A percentile compares a stretch with the other conserved stretches of the same genome.
These are phyloP conservation scores for Trichogramma dendrolimi DNA, from an alignment of 2,888 invertebrate species.

Conservation along the genomic window DNA sequence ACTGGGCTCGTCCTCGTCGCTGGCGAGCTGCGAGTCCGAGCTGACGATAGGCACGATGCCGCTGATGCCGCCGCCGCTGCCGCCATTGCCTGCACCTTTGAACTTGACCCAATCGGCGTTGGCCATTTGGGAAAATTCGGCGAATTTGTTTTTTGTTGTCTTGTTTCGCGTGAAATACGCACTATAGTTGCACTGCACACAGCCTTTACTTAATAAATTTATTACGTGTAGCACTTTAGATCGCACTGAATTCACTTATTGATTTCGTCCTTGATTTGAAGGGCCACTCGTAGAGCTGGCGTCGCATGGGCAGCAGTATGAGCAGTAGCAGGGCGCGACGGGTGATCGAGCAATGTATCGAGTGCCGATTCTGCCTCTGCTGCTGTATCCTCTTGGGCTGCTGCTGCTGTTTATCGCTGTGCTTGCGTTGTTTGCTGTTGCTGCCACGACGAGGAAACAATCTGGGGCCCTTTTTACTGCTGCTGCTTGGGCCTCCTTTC, in stretches of 20 bases:
- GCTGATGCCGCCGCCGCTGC: background rate
- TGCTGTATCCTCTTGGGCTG: background rate
- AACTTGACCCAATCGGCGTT: constrained; percentile 42
- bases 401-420: background rate
- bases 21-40: constrained; percentile 26
- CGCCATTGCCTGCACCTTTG: constrained; percentile 32
- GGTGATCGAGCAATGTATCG: background rate
- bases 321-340: background rate
- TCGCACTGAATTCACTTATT: constrained; percentile 25
- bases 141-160: background rate
- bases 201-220: background rate
- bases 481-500: constrained; percentile 21
- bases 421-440: background rate
- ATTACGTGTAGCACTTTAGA: background rate
- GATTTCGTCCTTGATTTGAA: constrained; percentile 50
- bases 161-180: background rate
- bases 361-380: too few species aligned
- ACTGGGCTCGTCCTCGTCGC: constrained; percentile 17
- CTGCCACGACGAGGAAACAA: constrained; percentile 31
- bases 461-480: constrained; percentile 33
- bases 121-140: constrained; percentile 38
- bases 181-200: background rate
- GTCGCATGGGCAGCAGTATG: constrained; percentile 41
- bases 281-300: constrained; percentile 49
- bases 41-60: too few species aligned